Evolutionary conservation across 2,888 invertebrate genomes (phyloP), one percentile per base, ranked within the genome.

Genomic region (Drosophila ustulata): DNA sequence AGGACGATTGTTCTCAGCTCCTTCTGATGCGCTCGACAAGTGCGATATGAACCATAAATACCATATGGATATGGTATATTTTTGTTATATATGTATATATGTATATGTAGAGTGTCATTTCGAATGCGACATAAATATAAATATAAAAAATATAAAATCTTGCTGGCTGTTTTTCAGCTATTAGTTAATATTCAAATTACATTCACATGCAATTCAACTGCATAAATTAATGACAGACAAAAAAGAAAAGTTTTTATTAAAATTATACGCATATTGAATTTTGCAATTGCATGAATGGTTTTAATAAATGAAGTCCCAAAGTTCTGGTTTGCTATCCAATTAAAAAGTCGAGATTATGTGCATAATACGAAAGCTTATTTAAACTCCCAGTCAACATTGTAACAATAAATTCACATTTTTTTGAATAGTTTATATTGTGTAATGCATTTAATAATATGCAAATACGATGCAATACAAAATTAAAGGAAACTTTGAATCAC

Each of bases 21-120:
- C 26, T 55, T 46, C 37, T 62, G 47, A 5, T 51, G 43, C 37
- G 58, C 64, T 58, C 61, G 64, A 59, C 68, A 65, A 50, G 57
- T 67, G 11, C 52, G 8, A 68, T 74, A 39, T 13, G 13, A 25
- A 18, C 18, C 18, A 18, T 18, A 41, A 41, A 41, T 23, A 47
- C 13, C 50, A 49, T 52, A 8, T 67, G 34, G 25, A 49, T 13
- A 41, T 53, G 41, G 7, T 37, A n/a, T 37, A 11, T 37, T 37
- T 37, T 32, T 32, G 18, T 18, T 18, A 18, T 32, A 41, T 18
- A 11, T 18, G 28, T 18, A 18, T 18, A 18, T 18, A 18, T 18
- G 18, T 18, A 34, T 11, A 34, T 34, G 34, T 8, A 28, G 28
- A 28, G 18, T 18, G 18, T 18, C 37, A 37, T 37, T n/a, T 9